A percentile compares a stretch with the other conserved stretches of the same genome.
Conservation (phyloP, 2,888 invertebrate species). For the Portevinia maculata region DNA sequence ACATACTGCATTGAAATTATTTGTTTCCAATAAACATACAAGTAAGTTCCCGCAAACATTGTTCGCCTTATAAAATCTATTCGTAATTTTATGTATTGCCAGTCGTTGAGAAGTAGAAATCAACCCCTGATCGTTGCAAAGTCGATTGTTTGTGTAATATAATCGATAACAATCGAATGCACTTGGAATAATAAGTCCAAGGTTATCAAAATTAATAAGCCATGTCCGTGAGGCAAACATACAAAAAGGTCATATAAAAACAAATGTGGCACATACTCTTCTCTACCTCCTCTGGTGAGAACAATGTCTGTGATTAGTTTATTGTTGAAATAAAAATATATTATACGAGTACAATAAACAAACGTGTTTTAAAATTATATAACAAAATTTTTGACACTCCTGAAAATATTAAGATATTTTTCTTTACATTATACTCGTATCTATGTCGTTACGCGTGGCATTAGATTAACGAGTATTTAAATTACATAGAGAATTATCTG, state of each 20-base stretch:
- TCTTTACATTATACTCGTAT: neutral
- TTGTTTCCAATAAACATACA: too few relatives aligned
- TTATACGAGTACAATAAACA: constrained; percentile 5
- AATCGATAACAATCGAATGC: constrained; percentile 40
- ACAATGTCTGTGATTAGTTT: constrained; percentile 1
- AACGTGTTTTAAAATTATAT: too few relatives aligned
- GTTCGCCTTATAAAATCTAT: too few relatives aligned
- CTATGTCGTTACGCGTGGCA: neutral
- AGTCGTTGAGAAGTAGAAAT: too few relatives aligned
- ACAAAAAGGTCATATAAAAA: constrained; percentile 18
- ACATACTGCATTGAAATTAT: too few relatives aligned
- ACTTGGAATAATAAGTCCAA: constrained; percentile 49
- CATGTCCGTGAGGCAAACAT: constrained; percentile 20
- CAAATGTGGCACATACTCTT: neutral
- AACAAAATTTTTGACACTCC: neutral
- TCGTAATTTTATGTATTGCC: too few relatives aligned
- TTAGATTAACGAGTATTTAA: neutral
- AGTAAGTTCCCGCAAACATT: too few relatives aligned
- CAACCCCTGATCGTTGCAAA: neutral
- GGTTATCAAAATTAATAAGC: constrained; percentile 30
- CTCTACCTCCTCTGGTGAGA: neutral
- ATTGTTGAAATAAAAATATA: neutral
- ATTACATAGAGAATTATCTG: neutral
- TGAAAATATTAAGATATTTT: neutral
- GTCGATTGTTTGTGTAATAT: neutral